Evolutionary conservation across 2,113 vertebrate species (phyloP).

Genomic region (Neogobius melanostomus): DNA sequence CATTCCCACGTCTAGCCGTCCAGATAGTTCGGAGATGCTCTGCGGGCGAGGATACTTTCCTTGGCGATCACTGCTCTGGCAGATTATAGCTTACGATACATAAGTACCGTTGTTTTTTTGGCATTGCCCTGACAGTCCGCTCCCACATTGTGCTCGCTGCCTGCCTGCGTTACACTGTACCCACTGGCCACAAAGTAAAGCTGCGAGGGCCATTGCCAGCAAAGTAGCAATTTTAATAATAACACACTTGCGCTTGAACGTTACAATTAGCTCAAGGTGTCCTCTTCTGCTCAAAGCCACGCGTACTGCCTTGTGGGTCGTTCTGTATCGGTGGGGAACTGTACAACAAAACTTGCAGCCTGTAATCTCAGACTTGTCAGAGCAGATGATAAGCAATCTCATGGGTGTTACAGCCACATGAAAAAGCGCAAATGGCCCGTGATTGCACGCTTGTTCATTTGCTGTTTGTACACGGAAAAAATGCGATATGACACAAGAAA

Average conservation of each 20-base stretch:
- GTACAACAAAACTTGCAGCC: conserved; percentile 2
- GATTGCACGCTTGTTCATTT: not conserved
- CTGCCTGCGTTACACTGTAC: not conserved
- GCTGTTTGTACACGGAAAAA: not conserved
- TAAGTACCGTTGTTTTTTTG: conserved; percentile 21
- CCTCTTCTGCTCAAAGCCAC: not conserved
- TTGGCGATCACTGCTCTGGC: conserved; percentile 6
- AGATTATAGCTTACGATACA: conserved; percentile 22
- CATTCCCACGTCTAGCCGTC: no score
- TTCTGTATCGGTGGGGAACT: not conserved
- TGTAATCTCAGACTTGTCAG: conserved; percentile 25
- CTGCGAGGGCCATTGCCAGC: no score
- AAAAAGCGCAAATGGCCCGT: conserved; percentile 19
- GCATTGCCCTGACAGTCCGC: conserved; percentile 21
- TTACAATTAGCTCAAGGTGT: conserved; percentile 7
- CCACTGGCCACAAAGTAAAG: not conserved
- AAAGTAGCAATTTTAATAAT: not conserved
- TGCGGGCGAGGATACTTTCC: not conserved
- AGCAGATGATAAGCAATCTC: conserved; percentile 30
- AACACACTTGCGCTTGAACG: not conserved
- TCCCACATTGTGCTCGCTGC: conserved; percentile 12
- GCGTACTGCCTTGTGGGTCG: not conserved
- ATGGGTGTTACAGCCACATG: conserved; percentile 30
- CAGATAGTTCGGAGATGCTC: not conserved
- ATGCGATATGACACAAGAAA: not conserved